Evolutionary conservation across 2,888 invertebrate species (phyloP).

Genomic region (Tipula vernalis): DNA sequence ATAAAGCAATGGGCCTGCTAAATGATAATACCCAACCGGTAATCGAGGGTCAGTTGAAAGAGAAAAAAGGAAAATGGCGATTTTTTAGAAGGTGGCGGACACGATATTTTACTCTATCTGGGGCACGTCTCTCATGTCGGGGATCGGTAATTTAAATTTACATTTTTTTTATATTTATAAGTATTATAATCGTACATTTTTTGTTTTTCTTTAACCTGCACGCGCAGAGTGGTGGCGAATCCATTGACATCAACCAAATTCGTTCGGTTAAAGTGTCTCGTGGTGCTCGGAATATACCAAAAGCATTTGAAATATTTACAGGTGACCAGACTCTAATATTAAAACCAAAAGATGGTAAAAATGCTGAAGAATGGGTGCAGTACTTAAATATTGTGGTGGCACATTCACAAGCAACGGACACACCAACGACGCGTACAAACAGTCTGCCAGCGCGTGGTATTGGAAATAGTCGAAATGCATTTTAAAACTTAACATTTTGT

Average conservation of each 20-base stretch:
- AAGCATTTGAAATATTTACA: conserved; percentile 94
- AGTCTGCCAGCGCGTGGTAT: conserved; percentile 33
- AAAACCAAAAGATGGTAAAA: conserved; percentile 88
- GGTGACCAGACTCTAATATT: conserved; percentile 83
- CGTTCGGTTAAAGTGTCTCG: conserved; percentile 88
- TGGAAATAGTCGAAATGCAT: conserved; percentile 16
- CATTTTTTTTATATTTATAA: conserved; percentile 23
- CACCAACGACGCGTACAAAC: conserved; percentile 35
- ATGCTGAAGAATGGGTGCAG: conserved; percentile 94
- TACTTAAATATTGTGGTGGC: conserved; percentile 88
- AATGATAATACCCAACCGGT: conserved; percentile 71
- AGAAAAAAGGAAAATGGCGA: conserved; percentile 86
- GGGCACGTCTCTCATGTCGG: conserved; percentile 79
- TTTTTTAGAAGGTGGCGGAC: conserved; percentile 87
- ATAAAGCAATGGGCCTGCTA: conserved; percentile 73
- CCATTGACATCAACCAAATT: conserved; percentile 86
- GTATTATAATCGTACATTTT: no score
- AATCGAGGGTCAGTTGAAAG: conserved; percentile 81
- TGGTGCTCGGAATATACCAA: conserved; percentile 83
- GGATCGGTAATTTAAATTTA: conserved; percentile 49
- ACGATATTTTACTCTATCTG: conserved; percentile 85
- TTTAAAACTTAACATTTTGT: conserved; percentile 11
- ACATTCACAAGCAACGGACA: conserved; percentile 41
- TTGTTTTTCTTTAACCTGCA: no score
- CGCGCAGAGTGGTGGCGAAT: conserved; percentile 65